phyloP scores from a whole-genome alignment of 2,797 vertebrate genomes.

The Anas flavirostris region DNA sequence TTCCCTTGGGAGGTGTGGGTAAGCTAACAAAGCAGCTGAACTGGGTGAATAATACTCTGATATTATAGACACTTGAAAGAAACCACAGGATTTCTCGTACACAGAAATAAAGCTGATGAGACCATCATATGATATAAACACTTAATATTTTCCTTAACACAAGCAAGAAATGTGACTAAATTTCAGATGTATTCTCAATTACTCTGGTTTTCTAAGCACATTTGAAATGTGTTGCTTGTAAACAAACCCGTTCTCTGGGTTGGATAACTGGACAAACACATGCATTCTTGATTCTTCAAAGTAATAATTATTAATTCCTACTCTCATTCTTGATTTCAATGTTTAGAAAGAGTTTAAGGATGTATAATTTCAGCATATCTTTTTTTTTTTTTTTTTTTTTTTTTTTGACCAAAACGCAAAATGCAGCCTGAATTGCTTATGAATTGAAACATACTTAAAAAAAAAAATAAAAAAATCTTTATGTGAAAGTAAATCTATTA shows the following conservation, averaged over 20 bases:
- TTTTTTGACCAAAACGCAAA: neutral
- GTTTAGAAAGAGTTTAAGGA: neutral
- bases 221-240: conserved; percentile 44
- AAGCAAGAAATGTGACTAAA: conserved; percentile 19
- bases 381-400: neutral
- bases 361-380: neutral
- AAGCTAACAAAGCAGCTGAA: conserved; percentile 9
- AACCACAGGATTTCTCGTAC: neutral
- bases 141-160: conserved; percentile 4
- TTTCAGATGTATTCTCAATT: conserved; percentile 58
- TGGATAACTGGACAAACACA: conserved; percentile 39
- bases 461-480: neutral
- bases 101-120: conserved; percentile 16
- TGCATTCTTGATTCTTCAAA: conserved; percentile 29
- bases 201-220: conserved; percentile 36
- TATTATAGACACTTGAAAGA: neutral
- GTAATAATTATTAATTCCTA: neutral
- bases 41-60: neutral
- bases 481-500: conserved; percentile 44
- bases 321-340: neutral
- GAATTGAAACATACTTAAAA: conserved; percentile 5
- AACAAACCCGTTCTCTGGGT: conserved; percentile 35
- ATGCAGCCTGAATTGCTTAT: neutral
- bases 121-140: neutral
- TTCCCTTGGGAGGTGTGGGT: neutral